These are phyloP conservation scores for Nezara viridula DNA, from an alignment of 2,888 invertebrate species.

Conservation along the genomic window DNA sequence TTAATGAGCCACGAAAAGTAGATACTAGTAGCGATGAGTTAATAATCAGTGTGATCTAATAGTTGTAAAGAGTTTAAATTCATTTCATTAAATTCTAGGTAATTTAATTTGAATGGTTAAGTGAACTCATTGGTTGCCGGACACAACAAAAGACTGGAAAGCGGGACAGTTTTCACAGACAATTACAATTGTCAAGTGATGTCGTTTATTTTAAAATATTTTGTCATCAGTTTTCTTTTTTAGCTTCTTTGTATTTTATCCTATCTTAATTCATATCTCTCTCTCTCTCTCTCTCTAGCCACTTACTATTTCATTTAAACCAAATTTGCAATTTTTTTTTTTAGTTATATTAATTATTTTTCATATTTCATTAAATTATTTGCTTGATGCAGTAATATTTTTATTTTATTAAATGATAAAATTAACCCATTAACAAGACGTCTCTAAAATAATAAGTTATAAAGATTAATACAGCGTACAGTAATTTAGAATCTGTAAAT, in stretches of 20 bases:
- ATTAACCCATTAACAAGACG: no score
- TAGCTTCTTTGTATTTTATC: neutral
- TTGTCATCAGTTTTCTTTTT: neutral
- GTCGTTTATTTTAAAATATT: neutral
- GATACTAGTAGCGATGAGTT: no score
- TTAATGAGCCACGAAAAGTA: no score
- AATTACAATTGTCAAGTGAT: neutral
- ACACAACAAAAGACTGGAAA: neutral
- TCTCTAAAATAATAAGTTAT: no score
- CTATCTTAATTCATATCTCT: neutral
- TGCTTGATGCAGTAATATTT: neutral
- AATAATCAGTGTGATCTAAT: no score
- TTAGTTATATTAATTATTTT: neutral
- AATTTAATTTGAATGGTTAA: no score
- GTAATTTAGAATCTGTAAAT: no score
- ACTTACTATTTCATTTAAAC: neutral
- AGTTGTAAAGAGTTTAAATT: no score
- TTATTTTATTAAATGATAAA: neutral
- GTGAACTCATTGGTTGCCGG: no score
- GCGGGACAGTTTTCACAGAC: no score
- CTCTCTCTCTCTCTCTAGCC: neutral
- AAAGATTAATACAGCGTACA: no score
- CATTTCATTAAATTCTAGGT: no score
- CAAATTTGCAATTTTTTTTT: neutral
- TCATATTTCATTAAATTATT: neutral